Base-by-base conservation (phyloP, 37 sponge, comb jelly and placozoan genomes). In the Mnemiopsis leidyi region DNA sequence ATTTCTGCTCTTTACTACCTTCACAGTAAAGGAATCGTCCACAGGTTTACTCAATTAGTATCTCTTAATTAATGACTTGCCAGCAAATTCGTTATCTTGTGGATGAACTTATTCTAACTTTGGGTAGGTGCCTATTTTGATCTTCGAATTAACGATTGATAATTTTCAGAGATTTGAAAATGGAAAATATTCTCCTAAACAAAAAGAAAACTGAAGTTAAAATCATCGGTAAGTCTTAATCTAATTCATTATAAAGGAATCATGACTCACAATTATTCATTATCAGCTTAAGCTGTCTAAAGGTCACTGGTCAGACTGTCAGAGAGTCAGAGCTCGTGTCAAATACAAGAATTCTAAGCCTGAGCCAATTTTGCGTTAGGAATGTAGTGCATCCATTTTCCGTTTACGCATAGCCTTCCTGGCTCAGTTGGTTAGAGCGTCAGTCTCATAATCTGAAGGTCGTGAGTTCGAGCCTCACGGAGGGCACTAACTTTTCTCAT, bases 101-200 rank as follows among this genome's bases (percentile, higher is more conserved):
- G n/a, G n/a, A n/a, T n/a, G n/a, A n/a, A n/a, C n/a, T n/a, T n/a
- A n/a, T n/a, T n/a, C n/a, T n/a, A n/a, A n/a, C n/a, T n/a, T n/a
- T n/a, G n/a, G n/a, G n/a, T n/a, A n/a, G n/a, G n/a, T n/a, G n/a
- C n/a, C n/a, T n/a, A n/a, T n/a, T n/a, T n/a, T n/a, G n/a, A n/a
- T n/a, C n/a, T n/a, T n/a, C n/a, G n/a, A n/a, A n/a, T n/a, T n/a
- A n/a, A n/a, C n/a, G n/a, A n/a, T n/a, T n/a, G n/a, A n/a, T n/a
- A n/a, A n/a, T n/a, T 82, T 82, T 25, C 93, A 98, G 98, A 69
- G 98, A 98, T 69, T 69, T 98, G 38, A 98, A 98, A 68, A 98
- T 98, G 98, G 98, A 98, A 92, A 98, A 98, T 68, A 98, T 98
- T 93, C 82, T 98, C 76, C 90, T 98, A 68, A 97, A 98, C 95